Evolutionary conservation across 2,888 invertebrate genomes (phyloP).

Genomic region (Lepidochitona cinerea): DNA sequence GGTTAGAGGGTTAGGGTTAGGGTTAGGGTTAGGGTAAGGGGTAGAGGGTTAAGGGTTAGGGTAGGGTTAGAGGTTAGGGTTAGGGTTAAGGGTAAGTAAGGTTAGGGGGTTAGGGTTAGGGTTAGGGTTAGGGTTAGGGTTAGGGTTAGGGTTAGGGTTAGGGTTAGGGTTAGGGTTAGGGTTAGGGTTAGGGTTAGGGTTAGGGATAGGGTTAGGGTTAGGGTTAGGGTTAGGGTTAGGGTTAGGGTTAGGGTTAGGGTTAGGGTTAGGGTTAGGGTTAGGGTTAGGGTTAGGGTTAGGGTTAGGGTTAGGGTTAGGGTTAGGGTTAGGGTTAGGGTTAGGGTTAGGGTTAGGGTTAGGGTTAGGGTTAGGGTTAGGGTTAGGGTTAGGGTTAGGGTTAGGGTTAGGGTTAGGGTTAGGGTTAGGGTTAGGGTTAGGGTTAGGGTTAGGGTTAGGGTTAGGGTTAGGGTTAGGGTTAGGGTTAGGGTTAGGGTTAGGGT

Average conservation of each 20-base stretch:
- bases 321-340: slow-evolving; percentile 22
- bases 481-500: slow-evolving; percentile 29
- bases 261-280: slow-evolving; percentile 42
- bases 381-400: slow-evolving; percentile 41
- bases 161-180: slow-evolving; percentile 42
- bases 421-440: slow-evolving; percentile 29
- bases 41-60: slow-evolving; percentile 30
- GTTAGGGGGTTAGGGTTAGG: slow-evolving; percentile 23
- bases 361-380: slow-evolving; percentile 34
- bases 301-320: slow-evolving; percentile 42
- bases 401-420: slow-evolving; percentile 43
- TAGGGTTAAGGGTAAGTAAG: slow-evolving; percentile 24
- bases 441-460: slow-evolving; percentile 40
- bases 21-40: slow-evolving; percentile 21
- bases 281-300: slow-evolving; percentile 29
- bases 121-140: slow-evolving; percentile 29
- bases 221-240: slow-evolving; percentile 40
- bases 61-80: slow-evolving; percentile 31
- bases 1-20: slow-evolving; percentile 41
- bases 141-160: slow-evolving; percentile 33
- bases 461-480: slow-evolving; percentile 31
- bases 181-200: slow-evolving; percentile 26
- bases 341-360: slow-evolving; percentile 30
- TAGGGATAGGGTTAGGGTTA: slow-evolving; percentile 34
- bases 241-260: slow-evolving; percentile 29